Base-by-base conservation (phyloP, 2,888 invertebrate species). In the Trisateles emortualis region DNA sequence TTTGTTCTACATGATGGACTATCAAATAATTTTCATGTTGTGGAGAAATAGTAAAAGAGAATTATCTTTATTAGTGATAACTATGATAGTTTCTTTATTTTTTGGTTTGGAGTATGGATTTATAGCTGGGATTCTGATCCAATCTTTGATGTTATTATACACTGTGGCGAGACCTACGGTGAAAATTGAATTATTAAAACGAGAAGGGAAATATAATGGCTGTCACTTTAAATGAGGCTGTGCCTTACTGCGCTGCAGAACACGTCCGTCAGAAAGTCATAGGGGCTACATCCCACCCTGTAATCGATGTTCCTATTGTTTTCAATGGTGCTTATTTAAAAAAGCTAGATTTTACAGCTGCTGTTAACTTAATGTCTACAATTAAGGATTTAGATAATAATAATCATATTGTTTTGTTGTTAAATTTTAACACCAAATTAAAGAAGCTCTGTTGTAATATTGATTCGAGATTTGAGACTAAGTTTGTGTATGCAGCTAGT, bases 1-100 rank as follows among this genome's bases (percentile, higher is more conserved):
- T 13, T 98, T 99, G 95, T 94, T 97, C 72, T 95, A 95, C 65
- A 96, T 98, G 95, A 94, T 98, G 4, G 97, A 98, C 69, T 95
- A 95, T 26, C 92, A 95, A n/a, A 86, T 90, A 32, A 72, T 90
- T 43, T 74, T 79, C 1, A 93, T 95, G 58, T 93, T 98, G 38
- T 98, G 97, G 97, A 94, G 93, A 72, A 95, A 95, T 3, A 97
- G 96, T 86, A 96, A 97, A 91, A 93, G 84, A 53, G 86, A 92
- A 58, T 60, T 92, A 0, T 47, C 81, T 9, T 57, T 90, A 16
- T 59, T 87, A 30, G 1, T 84, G 9, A 36, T 72, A 9, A 92
- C 92, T 0, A 79, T 83, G 56, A 9, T 65, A 0, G 71, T 86
- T 0, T 85, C 88, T 60, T 74, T 90, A 49, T 71, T 63, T 13